These are phyloP conservation scores for Psophia crepitans DNA, from an alignment of 2,113 vertebrate genomes.

Conservation along the genomic window DNA sequence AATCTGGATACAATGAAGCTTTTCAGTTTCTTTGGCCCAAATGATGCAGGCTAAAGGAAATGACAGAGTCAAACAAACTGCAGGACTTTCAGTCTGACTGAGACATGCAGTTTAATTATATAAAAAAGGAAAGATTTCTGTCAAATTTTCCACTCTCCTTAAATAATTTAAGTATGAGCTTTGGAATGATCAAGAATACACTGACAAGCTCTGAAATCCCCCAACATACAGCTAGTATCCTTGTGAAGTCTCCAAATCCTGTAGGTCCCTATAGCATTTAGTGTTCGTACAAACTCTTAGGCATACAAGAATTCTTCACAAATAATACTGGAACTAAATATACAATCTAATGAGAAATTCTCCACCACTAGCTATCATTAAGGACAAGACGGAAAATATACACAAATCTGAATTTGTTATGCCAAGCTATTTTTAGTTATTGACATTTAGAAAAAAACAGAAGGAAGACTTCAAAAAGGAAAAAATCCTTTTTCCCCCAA, in stretches of 20 bases:
- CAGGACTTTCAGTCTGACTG: not conserved
- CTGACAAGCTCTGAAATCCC: not conserved
- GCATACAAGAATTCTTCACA: not conserved
- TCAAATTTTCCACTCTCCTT: not conserved
- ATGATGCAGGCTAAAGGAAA: not conserved
- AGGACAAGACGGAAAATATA: not conserved
- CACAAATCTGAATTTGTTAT: not conserved
- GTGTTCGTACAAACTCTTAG: not conserved
- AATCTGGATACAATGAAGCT: not conserved
- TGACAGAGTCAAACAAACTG: not conserved
- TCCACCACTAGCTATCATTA: not conserved
- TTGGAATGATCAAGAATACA: not conserved
- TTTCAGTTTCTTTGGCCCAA: not conserved
- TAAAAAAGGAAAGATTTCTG: not conserved
- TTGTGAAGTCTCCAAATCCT: not conserved
- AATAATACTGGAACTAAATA: not conserved
- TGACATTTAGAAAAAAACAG: not conserved
- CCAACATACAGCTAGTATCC: not conserved
- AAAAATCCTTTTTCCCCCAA: not conserved
- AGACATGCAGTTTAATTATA: not conserved
- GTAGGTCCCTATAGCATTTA: not conserved
- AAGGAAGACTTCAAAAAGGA: not conserved
- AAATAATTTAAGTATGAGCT: not conserved
- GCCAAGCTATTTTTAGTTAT: not conserved
- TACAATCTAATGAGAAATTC: not conserved